phyloP scores from a whole-genome alignment of 2,797 vertebrate species.

The Manis javanica region DNA sequence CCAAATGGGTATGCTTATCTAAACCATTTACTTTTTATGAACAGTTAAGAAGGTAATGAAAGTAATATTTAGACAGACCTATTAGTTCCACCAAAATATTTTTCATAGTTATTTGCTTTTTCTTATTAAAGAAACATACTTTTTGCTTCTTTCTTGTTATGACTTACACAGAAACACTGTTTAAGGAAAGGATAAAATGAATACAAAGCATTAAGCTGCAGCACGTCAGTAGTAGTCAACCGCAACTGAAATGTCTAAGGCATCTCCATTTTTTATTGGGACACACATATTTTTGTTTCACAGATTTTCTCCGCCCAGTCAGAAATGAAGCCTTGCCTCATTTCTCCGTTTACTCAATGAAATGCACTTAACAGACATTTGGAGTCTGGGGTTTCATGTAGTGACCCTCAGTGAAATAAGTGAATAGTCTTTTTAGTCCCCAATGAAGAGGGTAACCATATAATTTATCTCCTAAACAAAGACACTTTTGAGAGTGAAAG shows the following conservation, averaged over 20 bases:
- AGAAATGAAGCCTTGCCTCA: not conserved
- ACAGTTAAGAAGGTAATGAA: conserved; percentile 48
- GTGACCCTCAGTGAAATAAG: not conserved
- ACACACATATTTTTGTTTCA: not conserved
- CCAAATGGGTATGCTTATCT: conserved; percentile 38
- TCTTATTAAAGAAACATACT: not conserved
- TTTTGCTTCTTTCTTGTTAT: not conserved
- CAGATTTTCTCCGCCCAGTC: not conserved
- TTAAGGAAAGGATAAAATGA: conserved; percentile 57
- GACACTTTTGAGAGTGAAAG: not conserved
- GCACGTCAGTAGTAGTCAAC: not conserved
- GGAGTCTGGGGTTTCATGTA: conserved; percentile 40
- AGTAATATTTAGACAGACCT: conserved; percentile 35
- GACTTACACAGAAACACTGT: not conserved
- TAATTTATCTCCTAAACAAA: not conserved
- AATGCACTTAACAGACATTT: conserved; percentile 26
- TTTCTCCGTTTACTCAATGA: not conserved
- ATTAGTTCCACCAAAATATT: conserved; percentile 53
- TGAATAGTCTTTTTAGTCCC: conserved; percentile 20
- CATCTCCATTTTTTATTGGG: not conserved
- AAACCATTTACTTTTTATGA: not conserved
- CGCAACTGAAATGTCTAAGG: not conserved
- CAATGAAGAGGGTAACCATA: not conserved
- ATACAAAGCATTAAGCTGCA: not conserved
- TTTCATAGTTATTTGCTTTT: conserved; percentile 57